Conservation (phyloP, 2,888 invertebrate genomes). For the Hirtodrosophila trivittata region DNA sequence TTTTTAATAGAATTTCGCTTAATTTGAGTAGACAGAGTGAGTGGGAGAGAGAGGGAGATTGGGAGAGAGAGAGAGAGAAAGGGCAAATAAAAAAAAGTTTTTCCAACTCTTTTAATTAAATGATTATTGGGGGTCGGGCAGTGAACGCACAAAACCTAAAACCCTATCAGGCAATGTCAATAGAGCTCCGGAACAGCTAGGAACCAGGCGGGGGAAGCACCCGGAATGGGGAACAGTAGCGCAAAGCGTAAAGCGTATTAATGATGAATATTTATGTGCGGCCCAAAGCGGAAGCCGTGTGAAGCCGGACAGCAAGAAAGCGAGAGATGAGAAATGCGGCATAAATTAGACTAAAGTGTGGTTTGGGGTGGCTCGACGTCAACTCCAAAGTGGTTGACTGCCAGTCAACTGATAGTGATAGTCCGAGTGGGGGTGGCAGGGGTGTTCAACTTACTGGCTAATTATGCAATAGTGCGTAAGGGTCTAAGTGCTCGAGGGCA, state of each 20-base stretch:
- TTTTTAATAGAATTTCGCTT: slow-evolving; percentile 77
- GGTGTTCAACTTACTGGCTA: slow-evolving; percentile 53
- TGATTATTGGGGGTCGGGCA: slow-evolving; percentile 69
- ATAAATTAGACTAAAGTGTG: slow-evolving; percentile 77
- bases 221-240: slow-evolving; percentile 25
- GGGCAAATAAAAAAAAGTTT: slow-evolving; percentile 62
- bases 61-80: slow-evolving; percentile 14
- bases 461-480: slow-evolving; percentile 69
- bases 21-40: slow-evolving; percentile 60
- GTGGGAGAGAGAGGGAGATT: not conserved
- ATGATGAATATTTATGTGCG: slow-evolving; percentile 80
- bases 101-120: slow-evolving; percentile 77
- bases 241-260: slow-evolving; percentile 77
- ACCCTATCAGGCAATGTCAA: slow-evolving; percentile 64
- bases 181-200: slow-evolving; percentile 35
- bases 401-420: slow-evolving; percentile 58
- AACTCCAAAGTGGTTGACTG: slow-evolving; percentile 43
- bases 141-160: slow-evolving; percentile 33
- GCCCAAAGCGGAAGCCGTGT: slow-evolving; percentile 64
- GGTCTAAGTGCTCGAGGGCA: slow-evolving; percentile 44
- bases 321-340: slow-evolving; percentile 58
- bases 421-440: slow-evolving; percentile 11
- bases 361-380: slow-evolving; percentile 58
- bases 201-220: not conserved
- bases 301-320: slow-evolving; percentile 30